Evolutionary conservation across 92 coral and sea anemone species (phyloP), one percentile per base, ranked within the genome.

Genomic region (Heteractis magnifica): DNA sequence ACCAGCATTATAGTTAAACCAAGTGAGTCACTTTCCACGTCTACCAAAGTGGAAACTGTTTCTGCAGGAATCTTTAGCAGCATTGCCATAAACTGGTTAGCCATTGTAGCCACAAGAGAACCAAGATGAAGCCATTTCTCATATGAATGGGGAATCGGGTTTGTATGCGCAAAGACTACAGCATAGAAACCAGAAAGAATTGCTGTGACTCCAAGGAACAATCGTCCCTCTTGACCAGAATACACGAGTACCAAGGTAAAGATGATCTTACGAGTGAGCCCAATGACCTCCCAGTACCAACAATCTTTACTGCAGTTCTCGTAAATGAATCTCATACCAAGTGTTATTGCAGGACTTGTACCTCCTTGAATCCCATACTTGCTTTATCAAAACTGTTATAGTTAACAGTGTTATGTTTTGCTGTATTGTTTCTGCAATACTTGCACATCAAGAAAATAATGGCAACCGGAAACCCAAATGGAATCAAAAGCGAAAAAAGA

Each of bases 21-120:
- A 51, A 51, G 10, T 14, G 44, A 4, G 52, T 51, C 52, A 41
- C 51, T 51, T 16, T 76, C 52, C 0, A 48, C 26, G 19, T 52
- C 59, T 15, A 76, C 80, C 56, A 41, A 19, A 51, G 51, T 7
- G 5, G 44, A 34, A 6, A 20, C 80, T 56, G 62, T 56, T 56
- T 56, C 62, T 20, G 44, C 80, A 6, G 80, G 80, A 2, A 76
- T 76, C 80, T 51, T 76, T 20, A 76, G 59, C 80, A 76, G 52
- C 52, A 76, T 48, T 8, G 51, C 80, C 70, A 52, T 76, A 15
- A 44, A 20, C 52, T 76, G 59, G 59, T 41, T 76, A 62, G 59
- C 56, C 55, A 48, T 44, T 15, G 56, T 41, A 19, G 80, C 80
- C 80, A 76, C 13, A 13, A 76, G 80, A 19, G 80, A 9, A 6